Evolutionary conservation across 1,140 invertebrate genomes (phyloP).

Genomic region (Drosophila melanica): DNA sequence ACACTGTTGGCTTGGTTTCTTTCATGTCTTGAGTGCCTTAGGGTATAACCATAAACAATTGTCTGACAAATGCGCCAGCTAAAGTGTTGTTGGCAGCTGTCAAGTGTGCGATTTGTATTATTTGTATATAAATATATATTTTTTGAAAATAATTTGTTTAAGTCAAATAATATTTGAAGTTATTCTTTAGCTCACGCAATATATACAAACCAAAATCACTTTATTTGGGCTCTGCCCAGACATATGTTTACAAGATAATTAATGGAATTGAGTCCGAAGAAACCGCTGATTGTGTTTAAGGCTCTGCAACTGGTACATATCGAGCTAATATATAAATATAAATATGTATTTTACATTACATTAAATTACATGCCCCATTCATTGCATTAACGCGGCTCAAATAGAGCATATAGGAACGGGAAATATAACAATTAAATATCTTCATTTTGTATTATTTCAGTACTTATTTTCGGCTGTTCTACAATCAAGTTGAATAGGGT

Average conservation of each 20-base stretch:
- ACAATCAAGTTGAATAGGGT: neutral
- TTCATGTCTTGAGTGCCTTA: neutral
- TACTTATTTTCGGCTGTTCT: neutral
- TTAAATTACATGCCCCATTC: neutral
- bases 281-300: neutral
- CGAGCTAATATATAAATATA: neutral
- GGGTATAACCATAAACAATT: neutral
- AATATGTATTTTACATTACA: too few relatives aligned
- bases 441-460: slow-evolving; percentile 4
- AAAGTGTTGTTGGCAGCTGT: slow-evolving; percentile 14
- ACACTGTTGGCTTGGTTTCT: neutral
- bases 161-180: neutral
- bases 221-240: slow-evolving; percentile 12
- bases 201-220: neutral
- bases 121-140: neutral
- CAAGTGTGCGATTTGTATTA: slow-evolving; percentile 2
- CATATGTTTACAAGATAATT: neutral
- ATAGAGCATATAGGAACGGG: neutral
- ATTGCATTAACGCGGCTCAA: neutral
- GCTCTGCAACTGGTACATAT: neutral
- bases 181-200: neutral
- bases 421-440: slow-evolving; percentile 15
- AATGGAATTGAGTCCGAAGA: neutral
- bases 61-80: slow-evolving; percentile 18
- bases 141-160: neutral